These are phyloP conservation scores for Callinectes sapidus DNA, from an alignment of 2,888 invertebrate genomes.

Conservation along the genomic window DNA sequence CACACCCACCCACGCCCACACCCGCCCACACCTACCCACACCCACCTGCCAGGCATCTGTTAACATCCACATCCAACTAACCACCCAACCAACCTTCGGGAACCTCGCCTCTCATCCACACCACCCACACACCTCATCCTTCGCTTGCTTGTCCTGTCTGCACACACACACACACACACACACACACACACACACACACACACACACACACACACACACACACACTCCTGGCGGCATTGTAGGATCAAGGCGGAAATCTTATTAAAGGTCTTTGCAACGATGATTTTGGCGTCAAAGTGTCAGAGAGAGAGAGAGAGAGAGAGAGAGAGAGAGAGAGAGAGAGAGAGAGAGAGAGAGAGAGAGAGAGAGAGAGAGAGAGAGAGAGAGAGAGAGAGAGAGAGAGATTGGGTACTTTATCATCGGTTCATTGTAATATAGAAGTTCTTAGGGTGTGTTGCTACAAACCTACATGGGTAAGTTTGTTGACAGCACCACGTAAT, in stretches of 20 bases:
- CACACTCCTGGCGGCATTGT: conserved; percentile 33
- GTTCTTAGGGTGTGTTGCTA: neutral
- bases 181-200: conserved; percentile 42
- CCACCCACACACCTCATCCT: conserved; percentile 23
- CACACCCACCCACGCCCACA: conserved; percentile 47
- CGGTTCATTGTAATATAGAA: neutral
- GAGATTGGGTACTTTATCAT: neutral
- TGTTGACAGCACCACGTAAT: neutral
- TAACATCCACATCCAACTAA: neutral
- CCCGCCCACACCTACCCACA: conserved; percentile 34
- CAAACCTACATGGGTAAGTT: neutral
- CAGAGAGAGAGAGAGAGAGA: too few relatives aligned
- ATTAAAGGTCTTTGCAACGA: neutral
- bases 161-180: conserved; percentile 45
- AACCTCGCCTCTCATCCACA: conserved; percentile 9
- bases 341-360: conserved; percentile 18
- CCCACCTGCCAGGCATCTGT: conserved; percentile 1
- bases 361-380: conserved; percentile 34
- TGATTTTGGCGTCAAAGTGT: neutral
- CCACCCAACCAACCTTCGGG: neutral
- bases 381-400: conserved; percentile 37
- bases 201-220: conserved; percentile 49
- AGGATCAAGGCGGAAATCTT: neutral
- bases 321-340: conserved; percentile 21
- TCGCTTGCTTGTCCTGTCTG: neutral